Conservation (phyloP, 2,888 invertebrate genomes). For the Tolmerus cingulatus region DNA sequence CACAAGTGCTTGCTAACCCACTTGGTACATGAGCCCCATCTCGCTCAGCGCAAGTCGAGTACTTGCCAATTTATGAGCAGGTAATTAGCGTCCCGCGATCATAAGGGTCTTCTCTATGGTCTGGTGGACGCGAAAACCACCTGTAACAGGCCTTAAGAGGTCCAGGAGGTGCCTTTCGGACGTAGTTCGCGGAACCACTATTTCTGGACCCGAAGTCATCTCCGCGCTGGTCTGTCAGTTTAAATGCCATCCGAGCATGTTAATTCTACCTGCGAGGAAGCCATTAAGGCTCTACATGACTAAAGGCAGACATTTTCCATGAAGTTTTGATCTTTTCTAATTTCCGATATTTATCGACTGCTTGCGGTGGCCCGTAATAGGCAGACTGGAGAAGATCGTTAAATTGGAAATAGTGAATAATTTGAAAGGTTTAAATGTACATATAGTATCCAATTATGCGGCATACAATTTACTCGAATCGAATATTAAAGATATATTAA, state of each 20-base stretch:
- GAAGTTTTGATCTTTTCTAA: neutral
- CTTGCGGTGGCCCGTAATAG: neutral
- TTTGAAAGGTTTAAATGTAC: neutral
- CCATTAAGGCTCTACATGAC: neutral
- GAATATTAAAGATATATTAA: too few relatives aligned
- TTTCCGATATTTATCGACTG: neutral
- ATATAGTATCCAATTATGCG: neutral
- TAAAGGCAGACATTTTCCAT: neutral
- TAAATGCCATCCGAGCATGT: neutral
- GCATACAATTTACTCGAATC: neutral
- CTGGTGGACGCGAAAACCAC: neutral
- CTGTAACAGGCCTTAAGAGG: neutral
- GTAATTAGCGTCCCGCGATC: neutral
- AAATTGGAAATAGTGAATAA: neutral
- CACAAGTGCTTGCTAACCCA: neutral
- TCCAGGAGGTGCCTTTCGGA: neutral
- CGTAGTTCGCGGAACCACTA: neutral
- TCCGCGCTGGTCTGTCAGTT: neutral
- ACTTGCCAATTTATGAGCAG: neutral
- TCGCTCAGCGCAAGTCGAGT: neutral
- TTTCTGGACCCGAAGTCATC: neutral
- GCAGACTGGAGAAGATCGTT: neutral
- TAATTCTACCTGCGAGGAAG: neutral
- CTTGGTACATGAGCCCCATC: neutral
- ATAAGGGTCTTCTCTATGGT: neutral